Evolutionary conservation across 2,797 vertebrate species (phyloP).

Genomic region (Protonibea diacanthus): DNA sequence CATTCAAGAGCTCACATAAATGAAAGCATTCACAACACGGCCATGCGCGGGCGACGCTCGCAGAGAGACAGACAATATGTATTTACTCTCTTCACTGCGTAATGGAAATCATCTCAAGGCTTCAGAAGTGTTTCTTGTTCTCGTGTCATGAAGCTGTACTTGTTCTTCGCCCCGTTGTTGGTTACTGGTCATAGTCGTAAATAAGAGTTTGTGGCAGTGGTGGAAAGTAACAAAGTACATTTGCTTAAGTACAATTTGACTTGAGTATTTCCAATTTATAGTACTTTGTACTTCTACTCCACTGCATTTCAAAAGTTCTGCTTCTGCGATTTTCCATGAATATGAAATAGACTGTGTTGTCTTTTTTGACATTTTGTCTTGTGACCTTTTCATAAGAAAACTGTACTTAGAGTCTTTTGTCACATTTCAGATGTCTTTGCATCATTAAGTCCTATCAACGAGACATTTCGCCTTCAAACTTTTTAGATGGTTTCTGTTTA

Average conservation of each 20-base stretch:
- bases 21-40: slow-evolving; percentile 33
- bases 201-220: background rate
- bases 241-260: too few relatives aligned
- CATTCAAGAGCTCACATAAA: slow-evolving; percentile 44
- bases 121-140: background rate
- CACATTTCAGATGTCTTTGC: background rate
- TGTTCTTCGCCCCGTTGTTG: background rate
- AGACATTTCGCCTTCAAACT: background rate
- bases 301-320: background rate
- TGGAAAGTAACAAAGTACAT: background rate
- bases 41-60: background rate
- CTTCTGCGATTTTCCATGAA: background rate
- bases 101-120: background rate
- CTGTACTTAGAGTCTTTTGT: background rate
- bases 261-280: background rate
- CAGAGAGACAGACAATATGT: background rate
- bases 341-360: background rate
- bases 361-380: background rate
- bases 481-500: background rate
- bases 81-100: background rate
- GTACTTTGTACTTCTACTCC: background rate
- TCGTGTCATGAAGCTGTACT: background rate
- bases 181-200: background rate
- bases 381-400: background rate
- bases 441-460: background rate